Conservation (phyloP, 2,888 invertebrate species). For the Troides oblongomaculatus region DNA sequence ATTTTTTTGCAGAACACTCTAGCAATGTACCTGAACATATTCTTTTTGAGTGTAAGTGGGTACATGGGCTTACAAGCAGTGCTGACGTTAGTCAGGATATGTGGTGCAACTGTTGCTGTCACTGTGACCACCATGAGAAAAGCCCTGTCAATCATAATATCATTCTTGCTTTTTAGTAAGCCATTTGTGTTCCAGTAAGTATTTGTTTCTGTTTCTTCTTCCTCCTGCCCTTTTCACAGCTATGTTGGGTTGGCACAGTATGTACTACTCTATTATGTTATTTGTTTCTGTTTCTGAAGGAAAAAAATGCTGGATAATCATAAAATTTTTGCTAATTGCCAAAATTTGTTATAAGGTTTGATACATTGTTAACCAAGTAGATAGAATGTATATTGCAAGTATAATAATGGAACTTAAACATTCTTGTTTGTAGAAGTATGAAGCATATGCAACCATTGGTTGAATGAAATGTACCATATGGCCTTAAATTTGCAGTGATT, state of each 20-base stretch:
- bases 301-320: no score
- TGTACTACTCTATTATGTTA: background rate
- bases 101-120: conserved; percentile 95
- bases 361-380: no score
- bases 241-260: no score
- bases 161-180: conserved; percentile 95
- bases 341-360: no score
- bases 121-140: conserved; percentile 95
- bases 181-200: conserved; percentile 90
- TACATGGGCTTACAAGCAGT: conserved; percentile 97
- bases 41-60: conserved; percentile 92
- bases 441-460: no score
- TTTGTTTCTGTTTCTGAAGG: background rate
- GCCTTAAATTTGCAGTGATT: no score
- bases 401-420: no score
- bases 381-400: no score
- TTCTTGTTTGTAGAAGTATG: no score
- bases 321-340: no score
- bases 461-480: no score
- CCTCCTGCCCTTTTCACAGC: no score
- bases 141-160: conserved; percentile 94
- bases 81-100: conserved; percentile 90
- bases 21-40: conserved; percentile 90
- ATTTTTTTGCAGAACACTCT: conserved; percentile 79
- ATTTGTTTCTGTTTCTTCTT: background rate